Conservation (phyloP, 2,797 vertebrate genomes). For the Cetoscarus ocellatus region DNA sequence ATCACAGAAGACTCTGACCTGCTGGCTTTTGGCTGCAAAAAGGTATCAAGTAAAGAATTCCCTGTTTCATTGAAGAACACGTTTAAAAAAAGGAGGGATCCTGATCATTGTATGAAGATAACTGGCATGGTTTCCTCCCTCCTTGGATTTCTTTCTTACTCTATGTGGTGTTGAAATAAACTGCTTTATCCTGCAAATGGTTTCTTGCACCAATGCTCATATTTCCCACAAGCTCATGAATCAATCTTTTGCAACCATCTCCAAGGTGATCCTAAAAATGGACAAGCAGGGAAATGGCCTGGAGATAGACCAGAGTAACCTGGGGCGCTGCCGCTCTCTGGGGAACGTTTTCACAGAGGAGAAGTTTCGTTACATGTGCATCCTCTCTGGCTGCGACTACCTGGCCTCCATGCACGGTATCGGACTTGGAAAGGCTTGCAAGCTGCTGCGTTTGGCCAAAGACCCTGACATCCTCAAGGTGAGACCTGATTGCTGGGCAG, state of each 20-base stretch:
- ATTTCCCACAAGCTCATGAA: neutral
- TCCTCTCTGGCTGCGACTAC: conserved; percentile 97
- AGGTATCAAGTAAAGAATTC: conserved; percentile 80
- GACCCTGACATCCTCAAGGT: conserved; percentile 97
- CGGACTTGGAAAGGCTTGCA: conserved; percentile 96
- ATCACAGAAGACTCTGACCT: conserved; percentile 98
- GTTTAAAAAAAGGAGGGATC: neutral
- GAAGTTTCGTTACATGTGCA: conserved; percentile 98
- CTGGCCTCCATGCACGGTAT: conserved; percentile 94
- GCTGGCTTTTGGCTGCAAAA: conserved; percentile 97
- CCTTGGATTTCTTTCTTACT: neutral
- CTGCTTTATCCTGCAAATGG: too few species aligned
- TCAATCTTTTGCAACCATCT: neutral
- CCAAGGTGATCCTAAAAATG: conserved; percentile 97
- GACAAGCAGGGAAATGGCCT: conserved; percentile 95
- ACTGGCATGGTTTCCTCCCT: neutral
- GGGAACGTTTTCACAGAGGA: conserved; percentile 96
- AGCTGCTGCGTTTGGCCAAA: conserved; percentile 90
- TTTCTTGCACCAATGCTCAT: too few species aligned
- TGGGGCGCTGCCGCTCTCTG: conserved; percentile 93
- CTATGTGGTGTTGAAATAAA: too few species aligned
- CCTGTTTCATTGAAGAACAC: neutral
- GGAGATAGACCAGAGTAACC: conserved; percentile 91
- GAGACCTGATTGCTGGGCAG: conserved; percentile 17
- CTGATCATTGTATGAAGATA: too few species aligned